These are phyloP conservation scores for Glandiceps talaboti DNA, from an alignment of 53 echinoderm and acorn worm genomes.

Conservation along the genomic window DNA sequence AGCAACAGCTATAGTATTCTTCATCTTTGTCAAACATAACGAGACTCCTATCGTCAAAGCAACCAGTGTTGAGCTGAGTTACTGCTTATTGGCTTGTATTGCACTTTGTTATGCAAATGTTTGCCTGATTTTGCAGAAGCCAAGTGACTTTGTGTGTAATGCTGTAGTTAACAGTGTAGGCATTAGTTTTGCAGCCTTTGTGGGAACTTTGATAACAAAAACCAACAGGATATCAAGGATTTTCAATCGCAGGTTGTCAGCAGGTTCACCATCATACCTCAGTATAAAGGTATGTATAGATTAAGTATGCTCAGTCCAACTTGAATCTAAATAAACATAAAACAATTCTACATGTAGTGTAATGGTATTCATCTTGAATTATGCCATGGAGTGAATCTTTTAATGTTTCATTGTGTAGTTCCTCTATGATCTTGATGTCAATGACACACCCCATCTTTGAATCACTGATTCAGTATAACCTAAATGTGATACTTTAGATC, in stretches of 20 bases:
- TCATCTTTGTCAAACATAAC: slow-evolving; percentile 29
- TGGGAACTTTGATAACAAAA: slow-evolving; percentile 77
- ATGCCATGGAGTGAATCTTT: too few species aligned
- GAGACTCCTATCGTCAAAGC: slow-evolving; percentile 84
- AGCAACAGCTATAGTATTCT: slow-evolving; percentile 25
- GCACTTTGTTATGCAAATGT: slow-evolving; percentile 33
- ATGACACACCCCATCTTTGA: too few species aligned
- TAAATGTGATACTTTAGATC: too few species aligned
- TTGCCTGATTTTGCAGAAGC: slow-evolving; percentile 51
- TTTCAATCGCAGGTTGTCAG: slow-evolving; percentile 79
- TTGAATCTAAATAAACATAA: too few species aligned
- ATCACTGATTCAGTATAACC: too few species aligned
- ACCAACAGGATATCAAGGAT: slow-evolving; percentile 94
- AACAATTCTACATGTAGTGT: too few species aligned
- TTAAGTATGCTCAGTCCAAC: too few species aligned
- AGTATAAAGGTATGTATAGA: slow-evolving; percentile 70
- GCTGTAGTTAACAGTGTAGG: slow-evolving; percentile 44
- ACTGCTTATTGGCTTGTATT: slow-evolving; percentile 59
- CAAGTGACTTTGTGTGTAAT: slow-evolving; percentile 65
- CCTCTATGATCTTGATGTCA: too few species aligned
- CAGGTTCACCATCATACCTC: slow-evolving; percentile 72
- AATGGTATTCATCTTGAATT: too few species aligned
- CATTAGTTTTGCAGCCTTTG: slow-evolving; percentile 52
- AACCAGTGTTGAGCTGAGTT: slow-evolving; percentile 87
- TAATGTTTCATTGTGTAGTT: too few species aligned